A percentile compares a stretch with the other conserved stretches of the same genome.
Evolutionary conservation across 2,888 invertebrate genomes (phyloP).

Genomic region (Azorinus chamasolen): DNA sequence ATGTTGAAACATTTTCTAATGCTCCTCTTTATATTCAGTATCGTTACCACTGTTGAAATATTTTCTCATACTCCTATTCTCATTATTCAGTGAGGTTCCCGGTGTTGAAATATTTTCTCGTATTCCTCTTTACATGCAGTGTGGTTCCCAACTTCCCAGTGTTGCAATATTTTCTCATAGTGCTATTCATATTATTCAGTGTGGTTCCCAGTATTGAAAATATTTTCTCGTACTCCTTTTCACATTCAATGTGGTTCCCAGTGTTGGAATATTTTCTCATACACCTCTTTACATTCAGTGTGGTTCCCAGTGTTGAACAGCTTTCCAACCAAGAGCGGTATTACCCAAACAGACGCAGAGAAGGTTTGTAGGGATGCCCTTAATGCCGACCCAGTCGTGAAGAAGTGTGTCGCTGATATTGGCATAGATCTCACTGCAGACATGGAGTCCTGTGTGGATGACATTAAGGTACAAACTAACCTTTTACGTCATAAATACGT

Average conservation of each 20-base stretch:
- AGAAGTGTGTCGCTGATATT: conserved; percentile 26
- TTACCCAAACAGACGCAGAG: conserved; percentile 33
- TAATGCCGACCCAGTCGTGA: conserved; percentile 13
- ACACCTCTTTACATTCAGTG: conserved; percentile 15
- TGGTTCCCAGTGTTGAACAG: conserved; percentile 16
- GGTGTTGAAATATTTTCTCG: too few relatives aligned
- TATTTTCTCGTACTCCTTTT: too few relatives aligned
- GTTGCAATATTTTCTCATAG: too few relatives aligned
- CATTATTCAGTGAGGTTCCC: too few relatives aligned
- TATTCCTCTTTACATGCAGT: too few relatives aligned
- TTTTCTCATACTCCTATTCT: too few relatives aligned
- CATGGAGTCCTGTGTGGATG: conserved; percentile 48
- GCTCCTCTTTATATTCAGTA: conserved; percentile 13
- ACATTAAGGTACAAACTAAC: conserved; percentile 43
- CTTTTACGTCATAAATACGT: too few relatives aligned
- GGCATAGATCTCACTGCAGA: conserved; percentile 27
- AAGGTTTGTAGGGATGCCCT: conserved; percentile 46
- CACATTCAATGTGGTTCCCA: too few relatives aligned
- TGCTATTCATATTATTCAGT: too few relatives aligned
- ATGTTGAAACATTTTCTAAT: background rate
- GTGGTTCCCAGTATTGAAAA: too few relatives aligned
- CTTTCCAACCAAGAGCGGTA: conserved; percentile 54
- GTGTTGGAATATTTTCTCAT: background rate
- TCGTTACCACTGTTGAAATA: conserved; percentile 15
- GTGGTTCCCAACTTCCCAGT: too few relatives aligned